These are phyloP conservation scores for Spodoptera picta DNA, from an alignment of 2,888 invertebrate genomes.

Conservation along the genomic window DNA sequence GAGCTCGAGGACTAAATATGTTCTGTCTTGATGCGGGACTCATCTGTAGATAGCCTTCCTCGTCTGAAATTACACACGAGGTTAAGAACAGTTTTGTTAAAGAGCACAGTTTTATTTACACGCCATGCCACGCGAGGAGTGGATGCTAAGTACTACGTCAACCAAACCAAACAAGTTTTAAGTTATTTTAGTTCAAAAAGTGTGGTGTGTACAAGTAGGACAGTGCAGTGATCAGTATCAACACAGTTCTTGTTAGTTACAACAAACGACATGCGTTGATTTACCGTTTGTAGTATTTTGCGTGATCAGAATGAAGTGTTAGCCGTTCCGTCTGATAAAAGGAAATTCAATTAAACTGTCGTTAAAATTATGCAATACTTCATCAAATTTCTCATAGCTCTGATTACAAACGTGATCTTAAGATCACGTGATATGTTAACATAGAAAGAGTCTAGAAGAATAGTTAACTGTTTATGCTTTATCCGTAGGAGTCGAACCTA, in stretches of 20 bases:
- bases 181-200: conserved; percentile 32
- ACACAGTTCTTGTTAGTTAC: conserved; percentile 61
- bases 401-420: too few relatives aligned
- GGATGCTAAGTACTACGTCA: conserved; percentile 27
- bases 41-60: conserved; percentile 90
- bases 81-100: conserved; percentile 1
- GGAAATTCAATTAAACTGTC: conserved; percentile 55
- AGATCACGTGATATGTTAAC: too few relatives aligned
- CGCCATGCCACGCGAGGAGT: conserved; percentile 32
- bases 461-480: too few relatives aligned
- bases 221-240: conserved; percentile 31
- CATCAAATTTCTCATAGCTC: too few relatives aligned
- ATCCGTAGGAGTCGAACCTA: too few relatives aligned
- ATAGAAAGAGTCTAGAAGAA: too few relatives aligned
- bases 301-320: conserved; percentile 72
- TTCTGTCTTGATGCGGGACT: conserved; percentile 80
- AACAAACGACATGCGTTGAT: conserved; percentile 57
- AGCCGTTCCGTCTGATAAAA: conserved; percentile 76
- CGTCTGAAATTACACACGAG: conserved; percentile 69
- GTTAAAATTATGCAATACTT: neutral
- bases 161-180: conserved; percentile 13
- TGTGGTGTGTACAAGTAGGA: conserved; percentile 17
- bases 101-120: neutral
- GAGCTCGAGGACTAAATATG: conserved; percentile 88
- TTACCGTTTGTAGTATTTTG: conserved; percentile 67